Evolutionary conservation across 1,140 invertebrate species (phyloP).

Genomic region (Vanessa tameamea): DNA sequence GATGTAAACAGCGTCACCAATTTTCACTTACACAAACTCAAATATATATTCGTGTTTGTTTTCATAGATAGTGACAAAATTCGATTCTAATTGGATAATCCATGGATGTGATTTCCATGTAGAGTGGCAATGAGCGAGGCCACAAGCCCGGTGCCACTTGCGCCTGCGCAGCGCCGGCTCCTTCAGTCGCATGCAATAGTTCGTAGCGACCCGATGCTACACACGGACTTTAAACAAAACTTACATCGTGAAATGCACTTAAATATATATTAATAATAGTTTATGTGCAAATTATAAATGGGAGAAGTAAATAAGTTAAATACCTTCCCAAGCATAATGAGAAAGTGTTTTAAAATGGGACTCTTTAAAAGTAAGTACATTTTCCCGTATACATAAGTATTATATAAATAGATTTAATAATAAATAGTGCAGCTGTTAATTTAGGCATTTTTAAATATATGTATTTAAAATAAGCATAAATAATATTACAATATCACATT

Average conservation of each 20-base stretch:
- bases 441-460: too few species aligned
- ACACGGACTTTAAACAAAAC: slow-evolving; percentile 30
- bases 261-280: slow-evolving; percentile 7
- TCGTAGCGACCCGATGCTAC: slow-evolving; percentile 54
- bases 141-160: slow-evolving; percentile 42
- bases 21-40: too few species aligned
- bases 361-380: slow-evolving; percentile 70
- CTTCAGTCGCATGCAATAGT: slow-evolving; percentile 57
- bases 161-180: slow-evolving; percentile 46
- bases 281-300: slow-evolving; percentile 43
- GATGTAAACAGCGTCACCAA: too few species aligned
- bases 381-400: background rate
- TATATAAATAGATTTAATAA: background rate
- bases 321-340: slow-evolving; percentile 63
- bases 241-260: slow-evolving; percentile 35
- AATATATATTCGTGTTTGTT: background rate
- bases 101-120: slow-evolving; percentile 29
- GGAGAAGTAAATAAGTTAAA: slow-evolving; percentile 58
- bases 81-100: slow-evolving; percentile 28
- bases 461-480: too few species aligned
- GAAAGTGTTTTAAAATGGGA: slow-evolving; percentile 75
- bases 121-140: slow-evolving; percentile 62
- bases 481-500: background rate
- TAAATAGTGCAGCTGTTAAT: background rate
- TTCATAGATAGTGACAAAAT: slow-evolving; percentile 4